These are phyloP conservation scores for Ernsta delagoae DNA, from an alignment of 2,888 invertebrate genomes.

Conservation along the genomic window DNA sequence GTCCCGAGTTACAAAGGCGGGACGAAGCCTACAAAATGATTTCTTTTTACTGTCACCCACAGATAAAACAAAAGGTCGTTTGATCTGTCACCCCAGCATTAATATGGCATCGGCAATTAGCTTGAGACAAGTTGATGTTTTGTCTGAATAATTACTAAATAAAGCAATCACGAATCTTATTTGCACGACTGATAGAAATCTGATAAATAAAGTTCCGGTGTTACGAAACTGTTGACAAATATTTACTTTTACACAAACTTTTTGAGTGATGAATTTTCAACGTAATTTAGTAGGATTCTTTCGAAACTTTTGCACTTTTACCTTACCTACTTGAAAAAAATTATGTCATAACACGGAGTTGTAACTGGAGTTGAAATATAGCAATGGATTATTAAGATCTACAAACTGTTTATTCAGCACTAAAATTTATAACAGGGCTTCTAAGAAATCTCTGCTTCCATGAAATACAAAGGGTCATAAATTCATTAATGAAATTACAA, in stretches of 20 bases:
- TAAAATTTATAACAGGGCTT: conserved; percentile 1
- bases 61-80: conserved; percentile 75
- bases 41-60: conserved; percentile 44
- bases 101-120: conserved; percentile 60
- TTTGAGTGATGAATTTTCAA: neutral
- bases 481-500: conserved; percentile 23
- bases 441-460: conserved; percentile 2
- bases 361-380: neutral
- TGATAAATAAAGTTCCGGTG: neutral
- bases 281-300: neutral
- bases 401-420: neutral
- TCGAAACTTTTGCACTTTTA: neutral
- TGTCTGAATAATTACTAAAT: conserved; percentile 63
- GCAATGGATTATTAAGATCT: neutral
- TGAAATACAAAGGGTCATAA: conserved; percentile 15
- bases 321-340: neutral
- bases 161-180: conserved; percentile 15
- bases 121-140: conserved; percentile 67
- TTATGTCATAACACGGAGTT: neutral
- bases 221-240: no score
- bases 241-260: neutral
- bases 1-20: conserved; percentile 32
- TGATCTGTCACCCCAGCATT: conserved; percentile 69
- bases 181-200: conserved; percentile 7
- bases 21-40: conserved; percentile 43